Base-by-base conservation (phyloP, 2,888 invertebrate species). In the Thymelicus lineola region DNA sequence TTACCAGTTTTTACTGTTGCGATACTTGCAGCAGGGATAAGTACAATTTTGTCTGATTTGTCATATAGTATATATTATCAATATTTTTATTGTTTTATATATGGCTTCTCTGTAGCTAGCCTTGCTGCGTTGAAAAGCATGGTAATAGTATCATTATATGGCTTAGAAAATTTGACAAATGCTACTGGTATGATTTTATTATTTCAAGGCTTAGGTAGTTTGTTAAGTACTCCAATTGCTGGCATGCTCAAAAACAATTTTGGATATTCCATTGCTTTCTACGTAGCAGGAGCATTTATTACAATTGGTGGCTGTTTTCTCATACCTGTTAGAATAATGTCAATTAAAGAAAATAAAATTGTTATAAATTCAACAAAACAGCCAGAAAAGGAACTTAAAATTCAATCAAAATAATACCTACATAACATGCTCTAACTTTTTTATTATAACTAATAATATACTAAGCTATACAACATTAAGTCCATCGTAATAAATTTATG, bases 141-240 rank as follows among this genome's bases (percentile, higher is more conserved):
- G 73, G 80, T 86, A 36, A 73, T 93, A 70, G 91, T 92, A n/a
- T 76, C 86, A 60, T 80, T 91, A 48, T 93, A 86, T 74, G 92
- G 92, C 7, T 83, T 93, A 75, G 89, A 92, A 64, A 88, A 86
- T 74, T 84, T 93, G 77, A 93, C 93, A 20, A 93, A 91, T 78
- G 89, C 86, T 35, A 91, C 90, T 35, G 93, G 93, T 9, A 82
- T 93, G 75, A 75, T 91, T 75, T 76, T 93, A 75, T 71, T 91
- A 74, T 91, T 90, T 81, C 86, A 89, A 82, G 93, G 93, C 17
- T 17, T 91, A 70, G 93, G 88, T 36, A 86, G 85, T 76, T 80
- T 90, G 75, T n/a, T 91, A 46, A 85, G 92, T 75, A 88, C 91
- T 12, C 93, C 93, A 28, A 58, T 86, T 61, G 89, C 90, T 55